Evolutionary conservation across 2,113 vertebrate species (phyloP).

Genomic region (Nyctereutes procyonoides): DNA sequence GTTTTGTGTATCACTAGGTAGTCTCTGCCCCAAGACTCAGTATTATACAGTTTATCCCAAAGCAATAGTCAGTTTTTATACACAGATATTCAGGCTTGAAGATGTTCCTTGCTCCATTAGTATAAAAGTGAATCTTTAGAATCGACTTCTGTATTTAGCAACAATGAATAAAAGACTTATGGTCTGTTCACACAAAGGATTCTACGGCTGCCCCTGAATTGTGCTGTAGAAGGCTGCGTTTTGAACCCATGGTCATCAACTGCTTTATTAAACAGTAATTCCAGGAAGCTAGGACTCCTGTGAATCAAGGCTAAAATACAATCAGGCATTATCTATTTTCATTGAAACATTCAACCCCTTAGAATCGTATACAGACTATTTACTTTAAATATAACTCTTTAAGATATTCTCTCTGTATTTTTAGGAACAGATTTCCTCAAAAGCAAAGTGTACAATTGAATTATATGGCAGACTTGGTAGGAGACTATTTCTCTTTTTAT

Average conservation of each 20-base stretch:
- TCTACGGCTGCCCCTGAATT: not conserved
- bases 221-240: not conserved
- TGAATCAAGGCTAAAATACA: not conserved
- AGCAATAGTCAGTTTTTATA: not conserved
- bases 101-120: not conserved
- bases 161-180: not conserved
- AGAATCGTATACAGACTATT: not conserved
- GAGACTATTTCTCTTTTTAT: constrained; percentile 36
- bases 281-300: not conserved
- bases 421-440: constrained; percentile 44
- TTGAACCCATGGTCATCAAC: not conserved
- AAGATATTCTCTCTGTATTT: constrained; percentile 40
- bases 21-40: not conserved
- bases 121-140: constrained; percentile 30
- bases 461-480: not conserved
- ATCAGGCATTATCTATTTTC: not conserved
- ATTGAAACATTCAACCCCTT: not conserved
- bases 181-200: not conserved
- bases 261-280: not conserved
- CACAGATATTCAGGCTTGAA: not conserved
- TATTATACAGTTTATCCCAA: not conserved
- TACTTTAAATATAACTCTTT: constrained; percentile 17
- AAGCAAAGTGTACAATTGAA: not conserved
- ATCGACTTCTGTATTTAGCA: not conserved
- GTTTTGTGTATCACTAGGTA: not conserved